Evolutionary conservation across 92 coral and sea anemone species (phyloP), one percentile per base, ranked within the genome.

Genomic region (Isaurus tuberculatus): DNA sequence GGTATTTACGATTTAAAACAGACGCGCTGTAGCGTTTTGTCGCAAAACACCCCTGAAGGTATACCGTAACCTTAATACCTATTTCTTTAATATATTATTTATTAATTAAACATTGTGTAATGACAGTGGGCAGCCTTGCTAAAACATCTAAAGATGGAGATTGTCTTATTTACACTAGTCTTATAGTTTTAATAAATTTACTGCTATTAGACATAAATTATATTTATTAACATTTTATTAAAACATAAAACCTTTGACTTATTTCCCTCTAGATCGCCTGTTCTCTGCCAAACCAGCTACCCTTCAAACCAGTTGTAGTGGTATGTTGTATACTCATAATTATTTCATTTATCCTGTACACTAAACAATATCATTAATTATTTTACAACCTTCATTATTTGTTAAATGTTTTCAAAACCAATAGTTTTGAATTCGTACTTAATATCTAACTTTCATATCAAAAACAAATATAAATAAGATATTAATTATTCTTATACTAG

Each of bases 241-340:
- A 0, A 53, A 53, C 23, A 53, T 53, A n/a, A 53, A 53, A 53
- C 63, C 63, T 53, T 53, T 53, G 63, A 53, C 28, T 53, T 53
- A 53, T 53, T 53, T n/a, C 27, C 63, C 63, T 53, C 63, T 53
- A 53, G 8, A 53, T 53, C 63, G 28, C 63, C 63, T 53, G 63
- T 53, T 53, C 63, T 53, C 63, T 53, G 63, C 63, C 28, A 53
- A 53, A 53, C 63, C 63, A 53, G 63, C 63, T 53, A 53, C 63
- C 63, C 63, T 53, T 53, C 63, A 53, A 53, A 53, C 63, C 63
- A 53, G 63, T 53, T 53, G n/a, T n/a, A n/a, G 63, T 53, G n/a
- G 63, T 53, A 25, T 23, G 17, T 17, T 53, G 28, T 53, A 53
- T 53, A 53, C 26, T 53, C 63, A 53, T 6, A 53, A 53, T 53